These are phyloP conservation scores for Tenodera sinensis DNA, from an alignment of 2,888 invertebrate species.

Conservation along the genomic window DNA sequence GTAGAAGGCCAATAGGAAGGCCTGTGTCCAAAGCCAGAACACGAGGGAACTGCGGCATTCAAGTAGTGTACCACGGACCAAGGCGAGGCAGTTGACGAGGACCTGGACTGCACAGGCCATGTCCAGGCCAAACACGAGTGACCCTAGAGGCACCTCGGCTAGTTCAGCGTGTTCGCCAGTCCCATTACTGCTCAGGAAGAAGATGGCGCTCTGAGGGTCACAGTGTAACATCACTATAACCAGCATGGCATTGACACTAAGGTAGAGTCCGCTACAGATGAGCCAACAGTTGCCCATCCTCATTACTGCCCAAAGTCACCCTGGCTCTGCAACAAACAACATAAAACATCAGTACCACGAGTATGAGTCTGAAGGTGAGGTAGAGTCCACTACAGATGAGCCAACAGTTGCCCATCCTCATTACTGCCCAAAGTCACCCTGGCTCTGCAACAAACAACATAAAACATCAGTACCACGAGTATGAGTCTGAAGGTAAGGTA, in stretches of 20 bases:
- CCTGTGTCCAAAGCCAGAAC: background rate
- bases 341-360: background rate
- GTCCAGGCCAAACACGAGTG: background rate
- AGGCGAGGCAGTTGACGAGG: background rate
- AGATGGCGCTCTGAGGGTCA: background rate
- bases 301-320: background rate
- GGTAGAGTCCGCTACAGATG: background rate
- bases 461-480: too few relatives aligned
- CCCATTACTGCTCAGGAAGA: background rate
- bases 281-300: background rate
- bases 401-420: too few relatives aligned
- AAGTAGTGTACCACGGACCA: background rate
- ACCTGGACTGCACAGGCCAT: background rate
- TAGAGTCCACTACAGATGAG: too few relatives aligned
- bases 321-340: background rate
- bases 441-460: too few relatives aligned
- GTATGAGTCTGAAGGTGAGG: too few relatives aligned
- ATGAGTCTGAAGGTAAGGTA: too few relatives aligned
- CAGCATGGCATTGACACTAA: background rate
- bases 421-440: too few relatives aligned
- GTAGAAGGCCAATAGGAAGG: background rate
- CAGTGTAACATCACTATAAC: background rate
- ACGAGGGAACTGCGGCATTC: background rate
- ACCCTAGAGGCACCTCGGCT: background rate
- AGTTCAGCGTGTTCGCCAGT: background rate